Evolutionary conservation across 1,140 invertebrate species (phyloP).

Genomic region (Charaxes varanes): DNA sequence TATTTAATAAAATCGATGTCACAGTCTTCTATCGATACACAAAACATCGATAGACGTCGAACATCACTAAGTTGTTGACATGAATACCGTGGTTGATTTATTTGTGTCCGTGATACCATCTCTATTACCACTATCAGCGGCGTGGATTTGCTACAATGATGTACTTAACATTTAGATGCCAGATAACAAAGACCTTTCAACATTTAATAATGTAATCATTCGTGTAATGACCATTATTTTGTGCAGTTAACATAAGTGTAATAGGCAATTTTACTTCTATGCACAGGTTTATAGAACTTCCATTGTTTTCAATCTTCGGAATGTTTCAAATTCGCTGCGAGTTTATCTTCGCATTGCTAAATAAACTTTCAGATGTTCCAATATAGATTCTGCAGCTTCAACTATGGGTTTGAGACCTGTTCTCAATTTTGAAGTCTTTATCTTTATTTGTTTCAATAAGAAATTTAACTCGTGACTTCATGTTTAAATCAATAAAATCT

Average conservation of each 20-base stretch:
- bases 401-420: too few species aligned
- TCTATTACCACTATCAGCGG: conserved; percentile 4
- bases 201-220: conserved; percentile 8
- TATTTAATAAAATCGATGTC: too few species aligned
- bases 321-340: too few species aligned
- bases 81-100: conserved; percentile 8
- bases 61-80: conserved; percentile 10
- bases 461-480: too few species aligned
- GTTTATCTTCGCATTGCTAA: too few species aligned
- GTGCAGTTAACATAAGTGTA: conserved; percentile 1
- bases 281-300: background rate
- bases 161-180: conserved; percentile 7
- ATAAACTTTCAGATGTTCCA: too few species aligned
- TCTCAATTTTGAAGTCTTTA: too few species aligned
- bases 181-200: conserved; percentile 7
- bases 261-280: background rate
- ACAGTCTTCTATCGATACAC: too few species aligned
- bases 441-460: too few species aligned
- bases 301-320: background rate
- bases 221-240: conserved; percentile 1
- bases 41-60: too few species aligned
- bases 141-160: conserved; percentile 2
- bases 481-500: too few species aligned
- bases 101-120: background rate
- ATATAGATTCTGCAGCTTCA: too few species aligned